phyloP scores from a whole-genome alignment of 2,797 vertebrate species.

The Sebastes steindachneri region DNA sequence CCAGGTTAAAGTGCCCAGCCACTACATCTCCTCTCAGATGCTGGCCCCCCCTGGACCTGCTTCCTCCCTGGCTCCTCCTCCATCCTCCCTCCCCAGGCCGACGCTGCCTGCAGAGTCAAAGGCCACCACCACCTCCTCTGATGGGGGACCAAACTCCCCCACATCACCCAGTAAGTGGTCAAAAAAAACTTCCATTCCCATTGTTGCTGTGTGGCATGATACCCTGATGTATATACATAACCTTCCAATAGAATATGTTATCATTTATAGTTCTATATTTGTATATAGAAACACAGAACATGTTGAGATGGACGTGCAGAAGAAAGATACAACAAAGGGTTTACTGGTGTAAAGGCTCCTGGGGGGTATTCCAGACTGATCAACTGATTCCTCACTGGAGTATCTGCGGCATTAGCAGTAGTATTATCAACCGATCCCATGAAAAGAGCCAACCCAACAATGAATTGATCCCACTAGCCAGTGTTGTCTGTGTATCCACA shows the following conservation, averaged over 20 bases:
- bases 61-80: constrained; percentile 79
- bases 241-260: not conserved
- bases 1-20: constrained; percentile 93
- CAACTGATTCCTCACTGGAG: not conserved
- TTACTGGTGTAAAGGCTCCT: not conserved
- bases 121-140: constrained; percentile 90
- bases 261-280: not conserved
- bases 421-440: not conserved
- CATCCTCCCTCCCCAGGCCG: constrained; percentile 63
- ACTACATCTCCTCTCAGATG: constrained; percentile 95
- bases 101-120: constrained; percentile 90
- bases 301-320: not conserved
- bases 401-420: not conserved
- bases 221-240: not conserved
- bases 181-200: not conserved
- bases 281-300: not conserved
- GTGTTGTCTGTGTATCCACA: not conserved
- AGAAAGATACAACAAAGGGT: not conserved
- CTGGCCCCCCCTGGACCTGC: constrained; percentile 89
- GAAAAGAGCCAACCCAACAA: not conserved
- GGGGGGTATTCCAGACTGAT: not conserved
- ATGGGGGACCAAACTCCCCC: constrained; percentile 88
- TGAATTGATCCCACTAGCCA: not conserved
- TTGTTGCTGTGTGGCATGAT: not conserved
- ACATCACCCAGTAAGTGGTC: constrained; percentile 91